These are phyloP conservation scores for Ommatoiulus sabulosus DNA, from an alignment of 2,888 invertebrate species.

Conservation along the genomic window DNA sequence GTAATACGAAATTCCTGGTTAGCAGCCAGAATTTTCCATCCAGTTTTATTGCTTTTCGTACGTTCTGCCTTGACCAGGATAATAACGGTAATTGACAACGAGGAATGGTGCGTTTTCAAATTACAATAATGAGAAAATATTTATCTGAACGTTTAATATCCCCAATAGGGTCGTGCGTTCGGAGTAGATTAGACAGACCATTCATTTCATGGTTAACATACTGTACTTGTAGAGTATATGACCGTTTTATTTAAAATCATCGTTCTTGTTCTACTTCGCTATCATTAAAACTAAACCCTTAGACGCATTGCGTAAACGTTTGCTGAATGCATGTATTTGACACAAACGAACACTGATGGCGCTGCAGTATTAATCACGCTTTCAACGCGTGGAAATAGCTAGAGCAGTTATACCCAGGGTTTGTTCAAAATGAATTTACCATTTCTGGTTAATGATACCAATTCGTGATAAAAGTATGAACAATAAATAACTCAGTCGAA, in stretches of 20 bases:
- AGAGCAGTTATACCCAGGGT: too few species aligned
- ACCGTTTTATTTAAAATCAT: not conserved
- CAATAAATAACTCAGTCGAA: too few species aligned
- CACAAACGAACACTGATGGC: too few species aligned
- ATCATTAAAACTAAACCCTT: not conserved
- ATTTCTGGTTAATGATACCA: too few species aligned
- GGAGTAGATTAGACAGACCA: not conserved
- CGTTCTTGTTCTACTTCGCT: not conserved
- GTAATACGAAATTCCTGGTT: not conserved
- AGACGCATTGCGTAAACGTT: not conserved
- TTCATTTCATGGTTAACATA: not conserved
- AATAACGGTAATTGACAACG: constrained; percentile 20
- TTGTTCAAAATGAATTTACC: too few species aligned
- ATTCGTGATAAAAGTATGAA: too few species aligned
- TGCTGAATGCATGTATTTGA: too few species aligned
- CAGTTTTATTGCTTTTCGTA: not conserved
- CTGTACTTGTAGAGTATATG: not conserved
- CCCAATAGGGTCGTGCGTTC: not conserved
- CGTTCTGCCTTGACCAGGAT: constrained; percentile 16
- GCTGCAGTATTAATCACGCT: too few species aligned
- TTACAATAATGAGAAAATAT: constrained; percentile 36
- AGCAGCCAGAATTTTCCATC: not conserved
- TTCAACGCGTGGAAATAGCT: too few species aligned
- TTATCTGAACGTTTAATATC: not conserved
- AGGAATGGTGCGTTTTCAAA: not conserved